Conservation (phyloP, 2,797 vertebrate genomes). For the Rhinatrema bivittatum region DNA sequence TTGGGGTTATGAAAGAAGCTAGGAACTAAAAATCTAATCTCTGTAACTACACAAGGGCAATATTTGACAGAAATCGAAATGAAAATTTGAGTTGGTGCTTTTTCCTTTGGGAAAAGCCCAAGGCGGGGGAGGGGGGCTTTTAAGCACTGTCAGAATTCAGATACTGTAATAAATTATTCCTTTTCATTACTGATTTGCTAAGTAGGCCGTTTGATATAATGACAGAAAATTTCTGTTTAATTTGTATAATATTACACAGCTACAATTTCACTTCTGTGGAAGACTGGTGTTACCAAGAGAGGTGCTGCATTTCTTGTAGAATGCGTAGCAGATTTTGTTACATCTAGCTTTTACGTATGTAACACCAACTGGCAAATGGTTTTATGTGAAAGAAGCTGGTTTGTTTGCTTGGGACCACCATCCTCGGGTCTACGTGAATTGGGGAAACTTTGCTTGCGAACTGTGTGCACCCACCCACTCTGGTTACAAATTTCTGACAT, state of each 20-base stretch:
- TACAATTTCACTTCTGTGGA: constrained; percentile 48
- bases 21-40: constrained; percentile 35
- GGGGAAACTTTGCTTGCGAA: no score
- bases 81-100: constrained; percentile 42
- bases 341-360: no score
- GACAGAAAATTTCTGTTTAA: constrained; percentile 61
- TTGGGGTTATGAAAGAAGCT: constrained; percentile 57
- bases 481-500: neutral
- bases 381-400: neutral
- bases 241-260: constrained; percentile 46
- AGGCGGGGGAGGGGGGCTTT: constrained; percentile 67
- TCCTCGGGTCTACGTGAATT: neutral
- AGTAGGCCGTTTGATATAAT: constrained; percentile 62
- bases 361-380: no score
- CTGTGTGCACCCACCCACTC: no score
- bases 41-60: constrained; percentile 40
- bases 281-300: constrained; percentile 34
- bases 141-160: constrained; percentile 66
- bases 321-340: no score
- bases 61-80: constrained; percentile 63
- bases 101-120: constrained; percentile 55
- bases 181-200: constrained; percentile 66
- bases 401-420: constrained; percentile 2
- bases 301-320: constrained; percentile 29
- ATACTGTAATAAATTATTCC: constrained; percentile 69